Conservation (phyloP, 2,888 invertebrate genomes). For the Polyploca ridens region DNA sequence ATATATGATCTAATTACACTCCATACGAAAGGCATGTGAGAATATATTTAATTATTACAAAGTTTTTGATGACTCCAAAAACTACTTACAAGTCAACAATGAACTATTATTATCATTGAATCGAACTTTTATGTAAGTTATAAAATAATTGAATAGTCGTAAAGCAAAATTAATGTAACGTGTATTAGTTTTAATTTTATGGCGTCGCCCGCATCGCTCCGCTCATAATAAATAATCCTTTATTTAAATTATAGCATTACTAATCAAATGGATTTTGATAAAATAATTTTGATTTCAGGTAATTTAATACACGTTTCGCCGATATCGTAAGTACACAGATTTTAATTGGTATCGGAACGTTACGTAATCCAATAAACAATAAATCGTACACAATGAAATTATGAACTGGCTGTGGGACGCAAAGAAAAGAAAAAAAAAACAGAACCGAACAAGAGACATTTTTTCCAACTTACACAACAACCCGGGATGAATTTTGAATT, state of each 20-base stretch:
- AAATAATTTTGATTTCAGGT: constrained; percentile 26
- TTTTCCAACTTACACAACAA: constrained; percentile 65
- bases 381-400: background rate
- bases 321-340: constrained; percentile 5
- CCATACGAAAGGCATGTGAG: background rate
- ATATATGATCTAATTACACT: background rate
- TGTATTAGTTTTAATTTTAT: constrained; percentile 66
- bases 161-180: constrained; percentile 63
- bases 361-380: background rate
- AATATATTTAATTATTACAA: background rate
- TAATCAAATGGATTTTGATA: constrained; percentile 10
- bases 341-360: background rate
- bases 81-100: constrained; percentile 1
- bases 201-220: constrained; percentile 61
- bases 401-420: background rate
- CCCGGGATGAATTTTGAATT: constrained; percentile 71
- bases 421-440: constrained; percentile 38
- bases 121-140: constrained; percentile 60
- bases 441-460: constrained; percentile 52
- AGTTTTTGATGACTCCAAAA: background rate
- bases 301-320: constrained; percentile 32
- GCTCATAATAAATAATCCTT: constrained; percentile 13
- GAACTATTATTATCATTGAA: constrained; percentile 49
- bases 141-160: constrained; percentile 68
- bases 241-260: background rate